Evolutionary conservation across 1,140 invertebrate genomes (phyloP), one percentile per base, ranked within the genome.

Genomic region (Anagrus nilaparvatae): DNA sequence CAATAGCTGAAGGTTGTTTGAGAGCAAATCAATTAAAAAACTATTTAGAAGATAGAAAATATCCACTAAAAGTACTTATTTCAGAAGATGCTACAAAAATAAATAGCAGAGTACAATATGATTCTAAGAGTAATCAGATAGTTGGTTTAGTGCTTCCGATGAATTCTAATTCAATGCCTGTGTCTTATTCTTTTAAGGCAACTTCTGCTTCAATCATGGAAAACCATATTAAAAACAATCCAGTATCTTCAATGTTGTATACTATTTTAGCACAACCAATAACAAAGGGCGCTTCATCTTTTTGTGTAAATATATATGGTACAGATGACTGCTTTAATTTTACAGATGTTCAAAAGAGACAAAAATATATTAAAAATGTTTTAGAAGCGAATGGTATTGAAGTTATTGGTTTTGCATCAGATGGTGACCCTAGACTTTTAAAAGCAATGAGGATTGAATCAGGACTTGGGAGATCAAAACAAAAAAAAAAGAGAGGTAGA

Each of bases 111-210:
- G 31, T 53, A 20, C 47, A 55, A 23, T 55, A 55, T 28, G 49
- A 55, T 34, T 6, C 31, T 13, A 28, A 34, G 0, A 39, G 37
- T 0, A 53, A 55, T 43, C 46, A 51, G 44, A 19, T 55, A 9
- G 40, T 55, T n/a, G 51, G 53, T 10, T 46, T 51, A 13, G 46
- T 55, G 5, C 42, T 52, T 30, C 43, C 47, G n/a, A 38, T 51
- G 4, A 20, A 48, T 37, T 32, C 31, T 16, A 31, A 36, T 28
- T 41, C 17, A 13, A 42, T 43, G 34, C 45, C 45, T 17, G 17
- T 37, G 3, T 9, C 16, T 21, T 19, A 23, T 30, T 27, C 40
- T 20, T 43, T 36, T 37, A 5, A 24, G 3, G 40, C 45, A 14
- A 43, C 27, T 10, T 47, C 45, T 10, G 31, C 19, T 10, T 20